Conservation (phyloP, 1,140 invertebrate genomes). For the Trichonephila clavata region DNA sequence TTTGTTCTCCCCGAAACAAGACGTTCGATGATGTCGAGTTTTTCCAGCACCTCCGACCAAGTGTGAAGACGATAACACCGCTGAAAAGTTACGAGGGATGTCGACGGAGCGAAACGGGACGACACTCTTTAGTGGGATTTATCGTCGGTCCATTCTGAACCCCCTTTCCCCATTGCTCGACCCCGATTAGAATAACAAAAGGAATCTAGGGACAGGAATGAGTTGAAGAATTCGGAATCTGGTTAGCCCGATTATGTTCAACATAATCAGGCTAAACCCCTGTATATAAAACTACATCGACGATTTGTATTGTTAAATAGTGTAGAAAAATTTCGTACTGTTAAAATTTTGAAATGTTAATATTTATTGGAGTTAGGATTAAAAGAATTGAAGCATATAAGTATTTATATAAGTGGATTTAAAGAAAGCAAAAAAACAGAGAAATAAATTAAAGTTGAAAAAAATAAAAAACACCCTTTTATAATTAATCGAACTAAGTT, state of each 20-base stretch:
- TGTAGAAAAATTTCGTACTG: too few relatives aligned
- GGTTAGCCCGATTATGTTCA: neutral
- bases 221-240: neutral
- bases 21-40: conserved; percentile 71
- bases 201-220: neutral
- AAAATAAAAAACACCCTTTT: too few relatives aligned
- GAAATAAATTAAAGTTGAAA: too few relatives aligned
- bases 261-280: neutral
- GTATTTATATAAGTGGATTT: too few relatives aligned
- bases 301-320: too few relatives aligned
- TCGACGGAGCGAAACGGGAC: neutral
- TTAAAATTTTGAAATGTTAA: too few relatives aligned
- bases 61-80: conserved; percentile 70
- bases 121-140: conserved; percentile 40
- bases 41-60: conserved; percentile 50
- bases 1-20: conserved; percentile 56
- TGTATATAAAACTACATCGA: too few relatives aligned
- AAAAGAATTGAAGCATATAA: too few relatives aligned
- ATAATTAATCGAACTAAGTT: too few relatives aligned
- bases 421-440: too few relatives aligned
- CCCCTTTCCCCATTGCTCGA: neutral
- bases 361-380: too few relatives aligned
- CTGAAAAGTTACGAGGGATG: conserved; percentile 27
- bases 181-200: neutral
- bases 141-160: neutral